A percentile compares a stretch with the other conserved stretches of the same genome.
Conservation (phyloP, 2,888 invertebrate species). For the Junonia oenone region DNA sequence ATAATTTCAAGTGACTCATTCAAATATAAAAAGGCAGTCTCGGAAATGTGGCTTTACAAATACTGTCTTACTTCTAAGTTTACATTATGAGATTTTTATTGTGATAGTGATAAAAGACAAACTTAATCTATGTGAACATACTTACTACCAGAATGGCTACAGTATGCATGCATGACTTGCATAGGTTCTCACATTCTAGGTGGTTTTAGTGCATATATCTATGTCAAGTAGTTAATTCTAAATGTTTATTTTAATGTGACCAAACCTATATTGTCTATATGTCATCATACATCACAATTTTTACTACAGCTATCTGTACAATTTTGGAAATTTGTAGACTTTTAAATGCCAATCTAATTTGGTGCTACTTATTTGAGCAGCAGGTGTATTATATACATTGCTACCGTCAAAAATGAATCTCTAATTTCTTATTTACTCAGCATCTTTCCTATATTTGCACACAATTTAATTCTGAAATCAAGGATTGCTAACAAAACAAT, state of each 20-base stretch:
- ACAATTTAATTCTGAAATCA: constrained; percentile 55
- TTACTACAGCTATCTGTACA: constrained; percentile 80
- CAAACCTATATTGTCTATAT: constrained; percentile 80
- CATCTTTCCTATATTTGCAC: constrained; percentile 49
- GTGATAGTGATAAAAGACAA: constrained; percentile 76
- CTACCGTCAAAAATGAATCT: constrained; percentile 46
- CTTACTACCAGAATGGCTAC: constrained; percentile 70
- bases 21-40: constrained; percentile 79
- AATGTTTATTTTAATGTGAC: constrained; percentile 67
- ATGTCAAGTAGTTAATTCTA: constrained; percentile 69
- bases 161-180: constrained; percentile 66
- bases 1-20: constrained; percentile 66
- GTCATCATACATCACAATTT: constrained; percentile 81
- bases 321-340: constrained; percentile 59
- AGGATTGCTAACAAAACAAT: constrained; percentile 61
- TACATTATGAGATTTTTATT: constrained; percentile 77
- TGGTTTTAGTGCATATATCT: constrained; percentile 65
- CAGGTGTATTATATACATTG: constrained; percentile 68
- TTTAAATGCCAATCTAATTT: constrained; percentile 58
- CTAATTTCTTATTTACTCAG: constrained; percentile 39
- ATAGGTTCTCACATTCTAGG: constrained; percentile 62
- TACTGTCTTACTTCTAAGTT: constrained; percentile 76
- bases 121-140: constrained; percentile 72
- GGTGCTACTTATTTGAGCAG: constrained; percentile 46
- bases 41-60: constrained; percentile 76